Evolutionary conservation across 1,140 invertebrate genomes (phyloP), one percentile per base, ranked within the genome.

Genomic region (Heliothis subflexa): DNA sequence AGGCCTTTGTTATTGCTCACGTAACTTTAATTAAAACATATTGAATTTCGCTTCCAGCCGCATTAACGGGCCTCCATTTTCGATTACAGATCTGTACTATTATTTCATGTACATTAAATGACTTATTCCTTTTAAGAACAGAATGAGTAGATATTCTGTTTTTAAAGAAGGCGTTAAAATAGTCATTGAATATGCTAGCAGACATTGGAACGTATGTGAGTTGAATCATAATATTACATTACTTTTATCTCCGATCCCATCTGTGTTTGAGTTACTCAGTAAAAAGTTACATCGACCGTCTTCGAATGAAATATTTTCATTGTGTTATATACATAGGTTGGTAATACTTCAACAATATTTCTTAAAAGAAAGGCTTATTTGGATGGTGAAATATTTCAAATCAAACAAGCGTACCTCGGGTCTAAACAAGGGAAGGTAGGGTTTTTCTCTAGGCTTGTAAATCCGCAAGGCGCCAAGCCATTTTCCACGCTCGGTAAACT

Each of bases 401-500:
- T 66, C 70, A 74, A 45, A 49, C 40, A 70, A 50, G 55, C 45
- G 25, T 25, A 70, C 66, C 47, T 70, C 74, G 66, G 16, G 57
- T 73, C 57, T 77, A 74, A 73, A 73, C 75, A 76, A 62, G 49
- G 16, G 64, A 61, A 70, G 79, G 80, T 81, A 78, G 79, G 81
- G 70, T 87, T 90, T 88, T 91, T 87, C 84, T 87, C 88, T 89
- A 91, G 89, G 87, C 88, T 85, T 89, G 83, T 85, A 93, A 91
- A 91, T 91, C 89, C 87, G 85, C 84, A 86, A 89, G 83, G 86
- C 87, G 88, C 85, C 87, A 91, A 92, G 84, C 88, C 88, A 93
- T 93, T 93, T 91, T 93, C 87, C 85, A 89, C 87, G 91, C 86
- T 92, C 88, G 86, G 90, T 91, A 92, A 93, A 92, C 86, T 91